Base-by-base conservation (phyloP, 2,113 vertebrate genomes). In the Hippocampus abdominalis region DNA sequence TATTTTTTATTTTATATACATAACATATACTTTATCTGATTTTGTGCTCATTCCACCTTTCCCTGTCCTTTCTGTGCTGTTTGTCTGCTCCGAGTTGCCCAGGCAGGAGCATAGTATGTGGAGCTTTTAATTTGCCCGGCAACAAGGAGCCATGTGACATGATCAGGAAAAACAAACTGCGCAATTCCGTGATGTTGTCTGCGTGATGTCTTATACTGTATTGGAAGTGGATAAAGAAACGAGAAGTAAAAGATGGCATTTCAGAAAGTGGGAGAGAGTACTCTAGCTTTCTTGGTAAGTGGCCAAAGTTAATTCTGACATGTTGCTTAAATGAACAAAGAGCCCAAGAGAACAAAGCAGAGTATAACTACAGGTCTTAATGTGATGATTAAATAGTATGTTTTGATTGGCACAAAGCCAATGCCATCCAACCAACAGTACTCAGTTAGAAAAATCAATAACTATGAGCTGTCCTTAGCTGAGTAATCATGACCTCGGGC, bases 401-500 rank as follows among this genome's bases (percentile, higher is more conserved):
- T 49, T 69, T 44, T 65, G 66, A 77, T 60, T 85, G 81, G 76
- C 71, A 75, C 75, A 54, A 21, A 71, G 70, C 65, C 69, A 72
- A 63, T 73, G 77, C 83, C 81, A 74, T 67, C 80, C 75, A 83
- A 85, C 83, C 81, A 77, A 51, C 61, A 76, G 54, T 70, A 64
- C 77, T 84, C 76, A 78, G 64, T 61, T 61, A 62, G 79, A 73
- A 32, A 69, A 71, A 87, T 89, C 89, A 84, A 89, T 90, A 88
- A 78, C 75, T 80, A 87, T 84, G 84, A 74, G 60, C 76, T 54
- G 83, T 82, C 71, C 73, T 60, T 63, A 20, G 70, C 85, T 85
- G 82, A 88, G 87, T 89, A 86, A 85, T 85, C 86, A 74, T 74
- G 75, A 78, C 86, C 82, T 80, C 78, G 75, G 68, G 25, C 70